These are phyloP conservation scores for Thecocarcelia acutangulata DNA, from an alignment of 2,888 invertebrate species.

Conservation along the genomic window DNA sequence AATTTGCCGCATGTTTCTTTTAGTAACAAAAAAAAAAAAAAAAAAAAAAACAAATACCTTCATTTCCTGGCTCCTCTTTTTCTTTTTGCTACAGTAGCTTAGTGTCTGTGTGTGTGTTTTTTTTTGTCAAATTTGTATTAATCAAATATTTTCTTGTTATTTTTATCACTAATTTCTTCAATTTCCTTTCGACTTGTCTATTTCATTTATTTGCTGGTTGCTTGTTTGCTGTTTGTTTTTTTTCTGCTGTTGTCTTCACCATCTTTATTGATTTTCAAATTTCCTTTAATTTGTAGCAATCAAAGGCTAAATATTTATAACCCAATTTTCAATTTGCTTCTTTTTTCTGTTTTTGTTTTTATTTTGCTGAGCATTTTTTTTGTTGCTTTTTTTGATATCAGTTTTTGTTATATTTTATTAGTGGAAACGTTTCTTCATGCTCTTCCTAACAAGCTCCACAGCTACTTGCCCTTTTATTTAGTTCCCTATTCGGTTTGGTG, in stretches of 20 bases:
- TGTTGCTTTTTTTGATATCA: conserved; percentile 53
- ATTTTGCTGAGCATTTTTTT: conserved; percentile 17
- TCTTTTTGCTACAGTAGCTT: background rate
- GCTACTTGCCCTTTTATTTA: conserved; percentile 14
- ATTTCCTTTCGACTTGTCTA: conserved; percentile 62
- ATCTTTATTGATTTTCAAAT: conserved; percentile 68
- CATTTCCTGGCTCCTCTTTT: background rate
- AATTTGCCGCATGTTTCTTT: conserved; percentile 6
- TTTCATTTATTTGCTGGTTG: conserved; percentile 45
- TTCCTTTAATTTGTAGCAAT: conserved; percentile 70
- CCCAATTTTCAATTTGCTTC: conserved; percentile 58
- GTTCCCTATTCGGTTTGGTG: background rate
- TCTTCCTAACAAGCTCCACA: conserved; percentile 11
- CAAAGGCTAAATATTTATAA: conserved; percentile 69
- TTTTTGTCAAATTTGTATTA: conserved; percentile 47
- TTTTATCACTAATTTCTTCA: conserved; percentile 65
- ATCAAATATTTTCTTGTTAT: conserved; percentile 63
- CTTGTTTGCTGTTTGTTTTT: conserved; percentile 16
- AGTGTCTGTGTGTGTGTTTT: background rate
- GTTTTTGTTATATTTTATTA: conserved; percentile 16
- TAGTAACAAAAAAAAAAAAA: background rate
- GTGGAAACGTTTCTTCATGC: conserved; percentile 19
- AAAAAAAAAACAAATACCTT: background rate
- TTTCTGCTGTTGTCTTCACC: conserved; percentile 1
- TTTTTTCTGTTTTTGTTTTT: conserved; percentile 7